Percentiles rank a stretch among this genome's conserved stretches.
These are phyloP conservation scores for Heliothis virescens DNA, from an alignment of 1,140 invertebrate species.

Conservation along the genomic window DNA sequence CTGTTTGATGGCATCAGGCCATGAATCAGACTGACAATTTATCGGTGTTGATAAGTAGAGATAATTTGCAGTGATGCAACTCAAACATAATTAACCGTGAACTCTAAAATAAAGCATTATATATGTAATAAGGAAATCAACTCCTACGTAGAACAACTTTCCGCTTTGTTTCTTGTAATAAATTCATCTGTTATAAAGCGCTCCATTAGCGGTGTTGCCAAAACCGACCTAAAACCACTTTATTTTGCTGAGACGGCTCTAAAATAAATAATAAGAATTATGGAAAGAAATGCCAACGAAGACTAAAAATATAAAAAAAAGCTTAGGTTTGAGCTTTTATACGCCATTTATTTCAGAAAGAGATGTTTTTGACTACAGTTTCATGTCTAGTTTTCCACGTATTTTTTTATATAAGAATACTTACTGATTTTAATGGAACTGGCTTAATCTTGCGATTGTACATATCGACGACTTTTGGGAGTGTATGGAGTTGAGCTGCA, in stretches of 20 bases:
- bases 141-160: conserved; percentile 24
- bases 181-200: conserved; percentile 19
- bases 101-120: conserved; percentile 39
- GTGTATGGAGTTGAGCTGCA: background rate
- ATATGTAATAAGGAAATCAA: conserved; percentile 29
- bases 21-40: conserved; percentile 42
- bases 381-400: no score
- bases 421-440: conserved; percentile 1
- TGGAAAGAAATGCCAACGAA: background rate
- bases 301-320: background rate
- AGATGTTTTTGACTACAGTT: no score
- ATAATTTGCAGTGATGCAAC: conserved; percentile 29
- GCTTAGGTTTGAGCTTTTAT: no score
- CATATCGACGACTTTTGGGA: background rate
- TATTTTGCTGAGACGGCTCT: background rate
- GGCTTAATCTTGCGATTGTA: background rate
- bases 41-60: conserved; percentile 34
- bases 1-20: conserved; percentile 28
- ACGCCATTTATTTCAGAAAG: no score
- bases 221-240: conserved; percentile 2
- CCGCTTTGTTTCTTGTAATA: conserved; percentile 18
- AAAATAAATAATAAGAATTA: background rate
- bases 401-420: background rate
- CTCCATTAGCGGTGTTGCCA: conserved; percentile 5
- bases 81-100: conserved; percentile 38